Conservation (phyloP, 2,888 invertebrate genomes). For the Trichacis sp. region DNA sequence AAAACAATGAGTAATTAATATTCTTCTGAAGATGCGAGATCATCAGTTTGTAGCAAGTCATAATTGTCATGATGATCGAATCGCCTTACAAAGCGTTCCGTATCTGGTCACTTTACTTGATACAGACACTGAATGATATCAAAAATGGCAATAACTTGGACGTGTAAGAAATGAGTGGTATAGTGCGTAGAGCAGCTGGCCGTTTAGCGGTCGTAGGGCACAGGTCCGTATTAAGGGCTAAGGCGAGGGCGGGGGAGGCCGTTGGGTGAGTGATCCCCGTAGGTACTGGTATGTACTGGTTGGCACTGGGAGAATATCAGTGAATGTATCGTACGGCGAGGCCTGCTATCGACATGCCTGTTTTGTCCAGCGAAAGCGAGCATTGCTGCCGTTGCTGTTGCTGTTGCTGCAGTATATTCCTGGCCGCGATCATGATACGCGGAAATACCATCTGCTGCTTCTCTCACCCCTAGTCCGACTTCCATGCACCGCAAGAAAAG, state of each 20-base stretch:
- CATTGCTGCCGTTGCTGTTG: constrained; percentile 30
- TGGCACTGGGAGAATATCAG: constrained; percentile 53
- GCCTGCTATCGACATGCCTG: constrained; percentile 69
- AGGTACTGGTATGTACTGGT: constrained; percentile 42
- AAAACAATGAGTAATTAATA: too few relatives aligned
- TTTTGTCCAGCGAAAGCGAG: constrained; percentile 53
- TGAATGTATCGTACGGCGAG: constrained; percentile 62
- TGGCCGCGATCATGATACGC: constrained; percentile 63
- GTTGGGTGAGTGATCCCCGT: constrained; percentile 41
- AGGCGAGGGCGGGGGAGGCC: constrained; percentile 16
- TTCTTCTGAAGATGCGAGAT: too few relatives aligned
- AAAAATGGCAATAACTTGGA: too few relatives aligned
- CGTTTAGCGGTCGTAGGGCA: constrained; percentile 62
- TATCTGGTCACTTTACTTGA: too few relatives aligned
- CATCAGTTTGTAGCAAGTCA: too few relatives aligned
- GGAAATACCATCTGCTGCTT: constrained; percentile 62
- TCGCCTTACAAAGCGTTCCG: too few relatives aligned
- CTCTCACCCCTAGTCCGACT: constrained; percentile 10
- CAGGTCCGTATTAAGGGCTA: constrained; percentile 40
- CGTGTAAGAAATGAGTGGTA: too few relatives aligned
- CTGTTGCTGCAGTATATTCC: constrained; percentile 47
- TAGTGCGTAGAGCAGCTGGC: too few relatives aligned
- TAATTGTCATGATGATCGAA: too few relatives aligned
- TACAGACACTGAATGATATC: too few relatives aligned
- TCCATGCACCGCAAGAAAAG: constrained; percentile 14